Percentiles rank a stretch among this genome's conserved stretches.
Conservation (phyloP, 2,888 invertebrate species). For the Camponotus fellah region DNA sequence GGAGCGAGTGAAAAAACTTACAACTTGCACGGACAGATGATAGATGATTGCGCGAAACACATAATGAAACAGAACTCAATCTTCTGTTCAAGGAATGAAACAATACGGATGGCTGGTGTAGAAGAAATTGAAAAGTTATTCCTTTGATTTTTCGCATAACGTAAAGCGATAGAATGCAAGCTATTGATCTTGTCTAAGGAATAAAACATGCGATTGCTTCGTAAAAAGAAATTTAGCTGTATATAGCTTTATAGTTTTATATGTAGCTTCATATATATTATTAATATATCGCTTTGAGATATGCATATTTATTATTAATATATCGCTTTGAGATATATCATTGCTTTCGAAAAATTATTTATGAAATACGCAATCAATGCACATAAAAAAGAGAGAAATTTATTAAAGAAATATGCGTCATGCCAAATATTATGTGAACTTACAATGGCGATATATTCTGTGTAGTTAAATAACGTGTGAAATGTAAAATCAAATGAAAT, state of each 20-base stretch:
- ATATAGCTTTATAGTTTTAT: not conserved
- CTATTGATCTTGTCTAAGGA: conserved; percentile 21
- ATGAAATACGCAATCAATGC: not conserved
- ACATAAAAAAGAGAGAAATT: conserved; percentile 1
- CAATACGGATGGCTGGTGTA: conserved; percentile 23
- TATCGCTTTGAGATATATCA: not conserved
- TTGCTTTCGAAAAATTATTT: not conserved
- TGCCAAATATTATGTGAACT: conserved; percentile 4
- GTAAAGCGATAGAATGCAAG: conserved; percentile 2
- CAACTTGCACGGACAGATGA: conserved; percentile 37
- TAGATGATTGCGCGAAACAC: conserved; percentile 36
- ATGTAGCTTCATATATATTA: too few relatives aligned
- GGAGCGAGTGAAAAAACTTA: conserved; percentile 37
- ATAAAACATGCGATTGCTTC: conserved; percentile 11
- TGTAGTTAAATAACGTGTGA: not conserved
- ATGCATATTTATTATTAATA: too few relatives aligned
- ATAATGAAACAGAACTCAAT: conserved; percentile 42
- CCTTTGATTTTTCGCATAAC: conserved; percentile 36
- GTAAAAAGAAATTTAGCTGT: not conserved
- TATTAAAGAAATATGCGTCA: not conserved
- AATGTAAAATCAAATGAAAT: conserved; percentile 17
- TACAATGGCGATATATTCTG: conserved; percentile 3
- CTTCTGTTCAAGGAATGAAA: conserved; percentile 32
- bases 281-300: too few relatives aligned
- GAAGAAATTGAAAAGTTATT: conserved; percentile 50